These are phyloP conservation scores for Parnassius mnemosyne DNA, from an alignment of 2,888 invertebrate species.

Conservation along the genomic window DNA sequence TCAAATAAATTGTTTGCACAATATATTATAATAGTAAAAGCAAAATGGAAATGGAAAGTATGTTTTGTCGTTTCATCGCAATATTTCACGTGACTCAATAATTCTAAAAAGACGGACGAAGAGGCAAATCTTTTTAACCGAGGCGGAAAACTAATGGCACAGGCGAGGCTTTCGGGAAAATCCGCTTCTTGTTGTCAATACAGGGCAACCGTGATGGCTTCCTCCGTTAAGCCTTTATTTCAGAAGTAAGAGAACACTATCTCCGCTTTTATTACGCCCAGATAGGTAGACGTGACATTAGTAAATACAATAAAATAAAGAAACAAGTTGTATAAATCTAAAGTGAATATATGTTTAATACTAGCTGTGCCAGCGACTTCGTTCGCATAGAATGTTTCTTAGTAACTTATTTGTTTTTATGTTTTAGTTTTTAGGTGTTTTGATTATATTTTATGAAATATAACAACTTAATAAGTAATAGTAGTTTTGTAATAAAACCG, in stretches of 20 bases:
- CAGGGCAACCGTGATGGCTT: conserved; percentile 75
- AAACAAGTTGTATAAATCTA: too few relatives aligned
- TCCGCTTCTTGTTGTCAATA: conserved; percentile 81
- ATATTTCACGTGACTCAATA: conserved; percentile 70
- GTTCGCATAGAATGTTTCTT: too few relatives aligned
- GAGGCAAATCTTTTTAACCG: conserved; percentile 79
- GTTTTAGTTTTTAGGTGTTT: too few relatives aligned
- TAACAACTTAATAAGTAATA: too few relatives aligned
- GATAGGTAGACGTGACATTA: conserved; percentile 47
- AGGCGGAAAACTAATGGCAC: conserved; percentile 79
- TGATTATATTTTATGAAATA: too few relatives aligned
- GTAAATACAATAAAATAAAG: not conserved
- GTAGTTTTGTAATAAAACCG: too few relatives aligned
- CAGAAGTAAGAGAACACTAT: conserved; percentile 71
- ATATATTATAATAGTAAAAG: conserved; percentile 29
- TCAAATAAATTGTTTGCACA: conserved; percentile 10
- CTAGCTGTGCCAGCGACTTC: too few relatives aligned
- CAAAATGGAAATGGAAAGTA: conserved; percentile 34
- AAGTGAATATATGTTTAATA: too few relatives aligned
- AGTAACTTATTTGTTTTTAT: too few relatives aligned
- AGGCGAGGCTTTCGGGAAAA: conserved; percentile 78
- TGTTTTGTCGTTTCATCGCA: conserved; percentile 53
- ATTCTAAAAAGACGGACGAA: conserved; percentile 69
- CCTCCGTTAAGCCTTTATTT: conserved; percentile 77
- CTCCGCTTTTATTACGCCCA: conserved; percentile 67